A percentile compares a stretch with the other conserved stretches of the same genome.
phyloP scores from a whole-genome alignment of 2,113 vertebrate genomes.

The Ceyx margarethae region DNA sequence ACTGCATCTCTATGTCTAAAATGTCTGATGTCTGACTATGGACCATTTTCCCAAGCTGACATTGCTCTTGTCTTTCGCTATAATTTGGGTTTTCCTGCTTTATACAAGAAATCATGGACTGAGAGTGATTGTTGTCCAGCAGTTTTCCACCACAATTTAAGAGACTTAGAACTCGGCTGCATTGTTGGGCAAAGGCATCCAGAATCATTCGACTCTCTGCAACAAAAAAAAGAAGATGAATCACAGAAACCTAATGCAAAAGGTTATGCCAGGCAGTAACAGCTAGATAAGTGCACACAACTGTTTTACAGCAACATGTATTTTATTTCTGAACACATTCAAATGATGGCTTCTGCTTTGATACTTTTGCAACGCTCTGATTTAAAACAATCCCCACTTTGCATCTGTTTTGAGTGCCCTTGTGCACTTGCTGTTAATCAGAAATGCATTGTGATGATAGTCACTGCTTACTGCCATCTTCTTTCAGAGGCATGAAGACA shows the following conservation, averaged over 20 bases:
- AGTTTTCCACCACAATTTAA: constrained; percentile 93
- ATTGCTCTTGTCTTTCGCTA: constrained; percentile 76
- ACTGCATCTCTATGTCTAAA: constrained; percentile 85
- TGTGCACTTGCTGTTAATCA: constrained; percentile 74
- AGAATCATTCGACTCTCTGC: constrained; percentile 94
- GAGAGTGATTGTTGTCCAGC: constrained; percentile 83
- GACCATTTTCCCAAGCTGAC: constrained; percentile 80
- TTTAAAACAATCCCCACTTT: constrained; percentile 69
- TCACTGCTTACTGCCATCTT: constrained; percentile 16
- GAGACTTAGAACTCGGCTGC: constrained; percentile 95
- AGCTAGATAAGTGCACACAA: constrained; percentile 10
- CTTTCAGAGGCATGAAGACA: constrained; percentile 30
- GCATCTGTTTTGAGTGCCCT: constrained; percentile 73
- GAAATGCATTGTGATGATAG: constrained; percentile 47
- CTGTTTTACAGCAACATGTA: constrained; percentile 30
- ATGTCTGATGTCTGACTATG: constrained; percentile 84
- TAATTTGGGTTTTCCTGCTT: constrained; percentile 87
- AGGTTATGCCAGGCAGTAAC: background rate
- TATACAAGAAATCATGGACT: constrained; percentile 84
- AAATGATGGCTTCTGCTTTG: constrained; percentile 39
- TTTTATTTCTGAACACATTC: constrained; percentile 40
- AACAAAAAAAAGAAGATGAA: constrained; percentile 52
- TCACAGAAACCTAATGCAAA: constrained; percentile 48
- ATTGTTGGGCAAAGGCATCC: constrained; percentile 97
- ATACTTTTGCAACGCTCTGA: constrained; percentile 52